Evolutionary conservation across 2,888 invertebrate genomes (phyloP).

Genomic region (Lutraria lutraria): DNA sequence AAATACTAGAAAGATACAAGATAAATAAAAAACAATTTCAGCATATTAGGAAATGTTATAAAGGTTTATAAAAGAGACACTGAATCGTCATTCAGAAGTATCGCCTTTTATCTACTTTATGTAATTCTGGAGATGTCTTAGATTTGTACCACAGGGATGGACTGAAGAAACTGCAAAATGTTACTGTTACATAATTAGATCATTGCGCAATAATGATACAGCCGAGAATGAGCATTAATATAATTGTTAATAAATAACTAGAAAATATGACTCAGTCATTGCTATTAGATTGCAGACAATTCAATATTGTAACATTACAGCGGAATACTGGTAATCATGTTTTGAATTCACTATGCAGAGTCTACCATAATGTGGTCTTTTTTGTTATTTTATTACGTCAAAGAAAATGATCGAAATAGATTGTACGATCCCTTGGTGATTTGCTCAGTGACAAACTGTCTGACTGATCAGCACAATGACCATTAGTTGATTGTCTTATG

Average conservation of each 20-base stretch:
- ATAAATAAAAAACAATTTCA: too few relatives aligned
- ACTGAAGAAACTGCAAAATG: too few relatives aligned
- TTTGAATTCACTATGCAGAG: background rate
- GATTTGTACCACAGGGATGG: too few relatives aligned
- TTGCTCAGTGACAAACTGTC: background rate
- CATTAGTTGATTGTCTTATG: background rate
- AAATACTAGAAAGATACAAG: too few relatives aligned
- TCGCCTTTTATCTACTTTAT: too few relatives aligned
- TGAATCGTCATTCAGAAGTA: too few relatives aligned
- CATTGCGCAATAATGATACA: too few relatives aligned
- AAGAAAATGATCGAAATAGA: background rate
- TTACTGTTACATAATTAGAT: too few relatives aligned
- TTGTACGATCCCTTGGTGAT: background rate
- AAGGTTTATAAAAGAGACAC: too few relatives aligned
- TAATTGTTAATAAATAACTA: background rate
- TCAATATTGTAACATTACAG: background rate
- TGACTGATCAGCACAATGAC: conserved; percentile 10
- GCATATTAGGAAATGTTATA: too few relatives aligned
- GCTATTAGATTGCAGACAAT: background rate
- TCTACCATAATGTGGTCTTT: background rate
- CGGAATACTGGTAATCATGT: background rate
- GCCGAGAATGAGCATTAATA: background rate
- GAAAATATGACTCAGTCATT: background rate
- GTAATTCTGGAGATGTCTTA: too few relatives aligned
- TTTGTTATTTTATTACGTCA: background rate